Evolutionary conservation across 2,113 vertebrate genomes (phyloP).

Genomic region (Heterocephalus glaber): DNA sequence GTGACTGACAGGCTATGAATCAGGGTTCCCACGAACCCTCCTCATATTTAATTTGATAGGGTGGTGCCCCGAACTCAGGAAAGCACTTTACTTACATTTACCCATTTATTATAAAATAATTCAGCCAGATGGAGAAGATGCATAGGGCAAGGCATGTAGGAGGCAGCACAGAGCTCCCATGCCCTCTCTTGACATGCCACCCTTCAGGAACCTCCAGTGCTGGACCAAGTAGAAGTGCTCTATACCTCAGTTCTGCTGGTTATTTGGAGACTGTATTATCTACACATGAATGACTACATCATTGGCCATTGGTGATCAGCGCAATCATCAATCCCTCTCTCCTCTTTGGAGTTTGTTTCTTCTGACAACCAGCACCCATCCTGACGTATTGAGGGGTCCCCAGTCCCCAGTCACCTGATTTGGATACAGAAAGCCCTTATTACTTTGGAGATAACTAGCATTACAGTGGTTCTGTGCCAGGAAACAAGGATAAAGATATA

Average conservation of each 20-base stretch:
- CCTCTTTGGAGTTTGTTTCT: not conserved
- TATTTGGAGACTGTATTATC: not conserved
- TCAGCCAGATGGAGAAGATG: not conserved
- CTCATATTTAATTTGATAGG: not conserved
- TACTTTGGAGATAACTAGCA: not conserved
- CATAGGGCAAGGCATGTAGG: too few relatives aligned
- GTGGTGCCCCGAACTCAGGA: not conserved
- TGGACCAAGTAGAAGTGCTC: not conserved
- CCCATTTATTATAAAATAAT: not conserved
- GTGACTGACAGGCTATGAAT: not conserved
- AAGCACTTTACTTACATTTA: not conserved
- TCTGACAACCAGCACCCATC: not conserved
- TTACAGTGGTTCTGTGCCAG: not conserved
- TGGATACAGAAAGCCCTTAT: not conserved
- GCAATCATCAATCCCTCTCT: not conserved
- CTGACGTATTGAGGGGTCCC: too few relatives aligned
- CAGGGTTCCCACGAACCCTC: not conserved
- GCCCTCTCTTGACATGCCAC: not conserved
- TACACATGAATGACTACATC: not conserved
- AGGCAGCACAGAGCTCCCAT: not conserved
- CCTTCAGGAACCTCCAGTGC: rapidly evolving
- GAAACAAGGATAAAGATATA: not conserved
- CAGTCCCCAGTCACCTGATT: not conserved
- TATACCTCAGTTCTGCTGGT: not conserved
- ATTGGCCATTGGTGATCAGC: not conserved